Conservation (phyloP, 2,113 vertebrate genomes). For the Nipponia nippon region DNA sequence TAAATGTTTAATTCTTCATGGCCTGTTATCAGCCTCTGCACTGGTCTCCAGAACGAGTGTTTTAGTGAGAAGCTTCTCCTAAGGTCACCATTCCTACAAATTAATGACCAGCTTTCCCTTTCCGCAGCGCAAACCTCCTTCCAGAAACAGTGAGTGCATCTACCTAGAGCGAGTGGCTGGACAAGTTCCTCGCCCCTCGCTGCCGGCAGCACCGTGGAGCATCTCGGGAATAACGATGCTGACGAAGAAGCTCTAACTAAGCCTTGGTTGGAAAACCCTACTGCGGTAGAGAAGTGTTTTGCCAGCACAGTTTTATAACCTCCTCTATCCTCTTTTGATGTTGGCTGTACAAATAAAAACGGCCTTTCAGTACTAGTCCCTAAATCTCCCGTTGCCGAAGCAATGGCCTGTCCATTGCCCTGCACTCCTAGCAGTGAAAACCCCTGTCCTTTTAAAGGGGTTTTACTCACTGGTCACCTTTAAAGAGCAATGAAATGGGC, state of each 20-base stretch:
- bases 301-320: not conserved
- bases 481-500: not conserved
- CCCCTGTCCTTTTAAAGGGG: not conserved
- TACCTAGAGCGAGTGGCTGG: not conserved
- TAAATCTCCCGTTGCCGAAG: not conserved
- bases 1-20: not conserved
- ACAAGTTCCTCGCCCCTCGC: not conserved
- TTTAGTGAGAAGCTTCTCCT: not conserved
- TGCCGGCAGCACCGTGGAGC: not conserved
- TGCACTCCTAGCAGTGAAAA: not conserved
- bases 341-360: not conserved
- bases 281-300: not conserved
- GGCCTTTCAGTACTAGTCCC: not conserved
- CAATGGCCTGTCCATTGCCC: not conserved
- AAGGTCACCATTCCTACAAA: not conserved
- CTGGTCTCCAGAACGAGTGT: not conserved
- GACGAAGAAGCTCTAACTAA: not conserved
- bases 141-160: accelerated
- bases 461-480: not conserved
- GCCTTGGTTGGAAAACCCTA: not conserved
- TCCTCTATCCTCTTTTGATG: not conserved
- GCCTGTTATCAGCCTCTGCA: not conserved
- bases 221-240: not conserved
- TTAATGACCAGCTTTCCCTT: accelerated
- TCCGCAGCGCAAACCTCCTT: not conserved